Evolutionary conservation across 2,797 vertebrate species (phyloP), one percentile per base, ranked within the genome.

Genomic region (Caiman crocodilus): DNA sequence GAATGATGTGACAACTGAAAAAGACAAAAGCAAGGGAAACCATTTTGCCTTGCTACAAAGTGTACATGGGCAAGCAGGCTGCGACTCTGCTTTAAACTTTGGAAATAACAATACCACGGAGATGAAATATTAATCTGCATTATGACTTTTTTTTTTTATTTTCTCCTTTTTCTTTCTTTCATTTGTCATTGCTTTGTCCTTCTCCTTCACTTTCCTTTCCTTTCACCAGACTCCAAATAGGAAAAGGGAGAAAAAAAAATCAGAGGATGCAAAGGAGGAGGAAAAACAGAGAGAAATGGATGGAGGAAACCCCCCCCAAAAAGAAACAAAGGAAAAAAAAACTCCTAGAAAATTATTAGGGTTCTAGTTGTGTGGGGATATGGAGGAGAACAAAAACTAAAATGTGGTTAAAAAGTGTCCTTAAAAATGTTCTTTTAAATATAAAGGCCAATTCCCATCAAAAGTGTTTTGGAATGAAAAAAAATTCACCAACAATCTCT

Each of bases 221-320:
- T 77, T 90, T 92, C 90, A 14, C 35, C 84, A 87, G 82, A 92
- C 3, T 77, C 16, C 21, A 82, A 67, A 73, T 73, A 23, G 12
- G 35, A 14, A 69, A 69, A 69, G 35, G 67, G 6, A 8, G 35
- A 21, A 25, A 25, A 25, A 25, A 25, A 25, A 35, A 73, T 73
- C 23, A 26, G 67, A 35, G 7, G 67, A 7, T 71, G 67, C 20
- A 42, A 90, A 76, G 5, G 63, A 77, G 2, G 14, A 42, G 35
- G 50, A 77, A 67, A 61, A 23, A 1, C 2, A 75, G 30, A 17
- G 4, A 76, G 69, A 73, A 26, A 73, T 26, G 14, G 2, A 0
- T 14, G 7, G 0, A 1, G 50, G 67, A 69, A n/a, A n/a, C n/a
- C n/a, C n/a, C n/a, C n/a, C n/a, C n/a, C 20, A 42, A 69, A 78